A percentile compares a stretch with the other conserved stretches of the same genome.
These are phyloP conservation scores for Galeopterus variegatus DNA, from an alignment of 2,113 vertebrate species.

Conservation along the genomic window DNA sequence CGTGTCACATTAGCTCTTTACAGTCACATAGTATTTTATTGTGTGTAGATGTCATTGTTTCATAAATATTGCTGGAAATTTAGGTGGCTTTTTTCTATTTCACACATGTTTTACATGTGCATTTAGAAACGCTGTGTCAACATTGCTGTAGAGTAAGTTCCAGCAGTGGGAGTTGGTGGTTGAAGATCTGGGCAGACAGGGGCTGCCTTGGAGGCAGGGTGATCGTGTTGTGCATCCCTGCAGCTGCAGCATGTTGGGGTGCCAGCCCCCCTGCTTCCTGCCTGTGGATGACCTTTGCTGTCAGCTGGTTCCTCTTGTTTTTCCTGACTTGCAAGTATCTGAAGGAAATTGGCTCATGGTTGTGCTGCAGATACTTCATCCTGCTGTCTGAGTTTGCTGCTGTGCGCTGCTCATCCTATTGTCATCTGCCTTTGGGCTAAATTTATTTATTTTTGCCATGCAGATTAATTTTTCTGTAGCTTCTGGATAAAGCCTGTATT, in stretches of 20 bases:
- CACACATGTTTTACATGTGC: background rate
- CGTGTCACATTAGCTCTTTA: background rate
- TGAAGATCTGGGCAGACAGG: background rate
- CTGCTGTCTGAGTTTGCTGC: background rate
- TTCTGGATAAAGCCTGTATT: background rate
- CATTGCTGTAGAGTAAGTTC: rapidly evolving
- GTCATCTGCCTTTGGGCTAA: background rate
- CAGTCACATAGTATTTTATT: background rate
- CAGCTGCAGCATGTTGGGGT: rapidly evolving
- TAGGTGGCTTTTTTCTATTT: background rate
- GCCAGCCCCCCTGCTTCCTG: background rate
- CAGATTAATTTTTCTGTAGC: background rate
- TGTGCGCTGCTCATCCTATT: background rate
- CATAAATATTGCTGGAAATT: background rate
- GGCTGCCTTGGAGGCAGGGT: rapidly evolving
- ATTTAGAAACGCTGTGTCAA: background rate
- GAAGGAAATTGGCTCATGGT: background rate
- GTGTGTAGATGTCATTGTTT: background rate
- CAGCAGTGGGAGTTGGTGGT: background rate
- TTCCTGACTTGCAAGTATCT: rapidly evolving
- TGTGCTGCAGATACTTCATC: background rate
- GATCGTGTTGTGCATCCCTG: no score
- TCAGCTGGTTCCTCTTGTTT: background rate
- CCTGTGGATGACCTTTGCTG: background rate
- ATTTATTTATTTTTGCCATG: background rate